Evolutionary conservation across 2,797 vertebrate species (phyloP), one percentile per base, ranked within the genome.

Genomic region (Myripristis jacobus): DNA sequence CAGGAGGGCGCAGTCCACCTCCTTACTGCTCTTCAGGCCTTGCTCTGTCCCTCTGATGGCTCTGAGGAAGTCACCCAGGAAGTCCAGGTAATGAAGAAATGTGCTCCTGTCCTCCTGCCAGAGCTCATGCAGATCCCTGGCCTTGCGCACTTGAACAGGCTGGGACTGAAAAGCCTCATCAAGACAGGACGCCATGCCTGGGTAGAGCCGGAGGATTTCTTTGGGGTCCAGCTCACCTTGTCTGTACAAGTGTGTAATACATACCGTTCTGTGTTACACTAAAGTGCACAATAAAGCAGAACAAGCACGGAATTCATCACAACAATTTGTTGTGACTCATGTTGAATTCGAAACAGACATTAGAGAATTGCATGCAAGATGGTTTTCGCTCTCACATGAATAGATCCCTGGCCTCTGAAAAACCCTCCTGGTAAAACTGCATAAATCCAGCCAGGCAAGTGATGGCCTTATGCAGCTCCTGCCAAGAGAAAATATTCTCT

Each of bases 191-290:
- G 55, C 48, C 61, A 87, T 66, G 27, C 79, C 79, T 0, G 91
- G 92, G 83, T 90, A 93, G 71, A 94, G 78, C 34, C 36, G 36
- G 48, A 94, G 88, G 76, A 94, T 80, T 83, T 94, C 92, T 80
- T 92, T 87, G 6, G 92, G 93, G 89, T 94, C 92, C 76, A 93
- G 41, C 66, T 91, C 80, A 74, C 92, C 85, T 85, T 91, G 77
- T 24, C 94, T 94, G 82, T 71, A 78, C 15, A 73, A 77, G 21
- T 41, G 41, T 61, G 51, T 27, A 48, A 86, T 64, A 63, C 16
- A 6, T 61, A 75, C 79, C 54, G 65, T 72, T 79, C 61, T 57
- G 25, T 60, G 46, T 81, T 47, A 61, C 25, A 81, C 38, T 55
- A 60, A 2, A 27, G 51, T 3, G 61, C 47, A 36, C 46, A 55